Evolutionary conservation across 2,888 invertebrate species (phyloP).

Genomic region (Seira musarum): DNA sequence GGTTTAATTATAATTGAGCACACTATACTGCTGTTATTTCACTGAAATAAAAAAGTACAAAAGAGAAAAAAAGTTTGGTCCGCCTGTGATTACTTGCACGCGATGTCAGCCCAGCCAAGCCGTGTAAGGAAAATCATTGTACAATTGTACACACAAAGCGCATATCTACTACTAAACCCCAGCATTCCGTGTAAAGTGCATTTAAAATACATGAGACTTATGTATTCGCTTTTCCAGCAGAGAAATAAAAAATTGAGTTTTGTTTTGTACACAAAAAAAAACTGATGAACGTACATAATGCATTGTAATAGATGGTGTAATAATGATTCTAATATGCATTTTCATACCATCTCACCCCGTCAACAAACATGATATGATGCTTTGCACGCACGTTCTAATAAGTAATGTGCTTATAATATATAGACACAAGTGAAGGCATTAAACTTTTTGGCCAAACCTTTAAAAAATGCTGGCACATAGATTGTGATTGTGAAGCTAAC

Average conservation of each 20-base stretch:
- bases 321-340: neutral
- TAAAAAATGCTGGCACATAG: neutral
- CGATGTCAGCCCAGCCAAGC: conserved; percentile 28
- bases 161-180: no score
- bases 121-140: neutral
- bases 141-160: no score
- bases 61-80: conserved; percentile 27
- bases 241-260: neutral
- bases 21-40: conserved; percentile 55
- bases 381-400: neutral
- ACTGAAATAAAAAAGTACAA: conserved; percentile 49
- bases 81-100: conserved; percentile 56
- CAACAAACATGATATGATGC: neutral
- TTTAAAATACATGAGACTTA: neutral
- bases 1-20: conserved; percentile 61
- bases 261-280: neutral
- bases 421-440: neutral
- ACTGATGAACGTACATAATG: neutral
- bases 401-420: no score
- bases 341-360: neutral
- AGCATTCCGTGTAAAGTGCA: neutral
- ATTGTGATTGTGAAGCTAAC: neutral
- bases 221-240: neutral
- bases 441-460: neutral
- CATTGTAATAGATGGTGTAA: neutral